Conservation (phyloP, 1,140 invertebrate species). For the Linepithema humile region DNA sequence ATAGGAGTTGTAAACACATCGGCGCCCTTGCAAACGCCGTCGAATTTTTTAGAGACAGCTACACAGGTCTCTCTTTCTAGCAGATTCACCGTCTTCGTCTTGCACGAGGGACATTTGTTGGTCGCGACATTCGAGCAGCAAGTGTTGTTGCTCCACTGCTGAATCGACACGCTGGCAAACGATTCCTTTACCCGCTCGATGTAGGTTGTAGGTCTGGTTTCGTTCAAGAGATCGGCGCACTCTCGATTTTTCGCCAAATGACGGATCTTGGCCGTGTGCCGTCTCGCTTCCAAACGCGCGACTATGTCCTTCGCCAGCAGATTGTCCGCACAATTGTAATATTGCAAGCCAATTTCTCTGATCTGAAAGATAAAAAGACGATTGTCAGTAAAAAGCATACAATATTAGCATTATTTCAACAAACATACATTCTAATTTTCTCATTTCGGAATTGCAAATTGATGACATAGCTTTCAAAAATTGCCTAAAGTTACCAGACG, state of each 20-base stretch:
- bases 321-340: conserved; percentile 87
- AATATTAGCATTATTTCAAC: conserved; percentile 4
- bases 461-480: background rate
- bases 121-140: conserved; percentile 79
- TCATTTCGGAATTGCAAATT: too few species aligned
- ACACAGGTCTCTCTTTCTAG: conserved; percentile 68
- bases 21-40: conserved; percentile 72
- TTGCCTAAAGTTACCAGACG: conserved; percentile 48
- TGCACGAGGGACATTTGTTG: conserved; percentile 80
- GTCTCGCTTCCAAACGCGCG: conserved; percentile 67
- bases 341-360: conserved; percentile 87
- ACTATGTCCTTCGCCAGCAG: conserved; percentile 82
- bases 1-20: conserved; percentile 75
- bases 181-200: conserved; percentile 33
- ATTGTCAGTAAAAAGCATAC: conserved; percentile 9
- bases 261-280: conserved; percentile 56
- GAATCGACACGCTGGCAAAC: conserved; percentile 68
- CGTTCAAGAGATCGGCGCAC: conserved; percentile 69
- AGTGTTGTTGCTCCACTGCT: conserved; percentile 82
- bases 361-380: conserved; percentile 84
- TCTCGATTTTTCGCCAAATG: conserved; percentile 68
- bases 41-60: conserved; percentile 47
- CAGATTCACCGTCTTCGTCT: conserved; percentile 50
- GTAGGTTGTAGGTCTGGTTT: conserved; percentile 49
- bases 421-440: conserved; percentile 9